These are phyloP conservation scores for Sebastes hopkinsi DNA, from an alignment of 2,797 vertebrate species.

Conservation along the genomic window DNA sequence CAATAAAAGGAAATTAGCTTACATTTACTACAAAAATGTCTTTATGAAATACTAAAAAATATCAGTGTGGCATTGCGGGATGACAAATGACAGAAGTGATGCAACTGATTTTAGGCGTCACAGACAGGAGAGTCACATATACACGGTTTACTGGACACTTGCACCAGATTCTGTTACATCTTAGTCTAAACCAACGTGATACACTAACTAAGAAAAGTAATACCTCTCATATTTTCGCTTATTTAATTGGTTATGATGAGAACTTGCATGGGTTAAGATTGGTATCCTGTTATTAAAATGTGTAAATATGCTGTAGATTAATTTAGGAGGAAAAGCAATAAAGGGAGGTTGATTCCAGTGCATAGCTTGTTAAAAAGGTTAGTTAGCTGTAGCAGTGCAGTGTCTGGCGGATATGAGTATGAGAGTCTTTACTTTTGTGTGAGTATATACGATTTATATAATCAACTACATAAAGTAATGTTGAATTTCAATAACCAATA, in stretches of 20 bases:
- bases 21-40: constrained; percentile 29
- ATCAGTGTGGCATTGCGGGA: constrained; percentile 53
- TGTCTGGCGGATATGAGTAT: constrained; percentile 28
- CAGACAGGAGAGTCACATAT: constrained; percentile 41
- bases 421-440: not conserved
- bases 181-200: constrained; percentile 65
- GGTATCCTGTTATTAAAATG: constrained; percentile 3
- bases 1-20: constrained; percentile 28
- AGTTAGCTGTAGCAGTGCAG: constrained; percentile 2
- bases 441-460: not conserved
- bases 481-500: not conserved
- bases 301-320: not conserved
- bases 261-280: constrained; percentile 6
- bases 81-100: constrained; percentile 71
- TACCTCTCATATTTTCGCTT: constrained; percentile 39
- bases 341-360: not conserved
- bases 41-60: constrained; percentile 43
- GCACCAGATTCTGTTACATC: constrained; percentile 73
- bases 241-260: constrained; percentile 26
- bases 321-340: constrained; percentile 2
- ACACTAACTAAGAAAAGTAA: constrained; percentile 4
- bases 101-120: constrained; percentile 43
- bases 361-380: constrained; percentile 22
- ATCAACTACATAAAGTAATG: not conserved
- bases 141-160: constrained; percentile 61